phyloP scores from a whole-genome alignment of 2,797 vertebrate genomes.

The Anabacerthia variegaticeps region DNA sequence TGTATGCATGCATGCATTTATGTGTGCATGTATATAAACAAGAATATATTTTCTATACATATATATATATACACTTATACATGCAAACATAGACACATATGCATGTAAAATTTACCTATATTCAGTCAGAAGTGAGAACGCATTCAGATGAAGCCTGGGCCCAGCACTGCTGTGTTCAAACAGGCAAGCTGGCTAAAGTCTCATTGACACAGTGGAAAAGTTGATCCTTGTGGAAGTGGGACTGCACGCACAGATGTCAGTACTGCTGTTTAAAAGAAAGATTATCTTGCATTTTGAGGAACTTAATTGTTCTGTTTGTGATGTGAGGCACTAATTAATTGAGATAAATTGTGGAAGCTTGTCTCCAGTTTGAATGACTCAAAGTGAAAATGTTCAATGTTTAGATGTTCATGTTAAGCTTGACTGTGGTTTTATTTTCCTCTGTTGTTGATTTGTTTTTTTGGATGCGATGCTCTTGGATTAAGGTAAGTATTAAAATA shows the following conservation, averaged over 20 bases:
- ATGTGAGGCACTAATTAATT: neutral
- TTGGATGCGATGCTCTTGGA: neutral
- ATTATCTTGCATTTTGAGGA: neutral
- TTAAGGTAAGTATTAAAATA: slow-evolving; percentile 14
- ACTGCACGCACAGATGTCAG: neutral
- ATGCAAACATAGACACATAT: neutral
- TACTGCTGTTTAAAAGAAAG: neutral
- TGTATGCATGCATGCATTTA: neutral
- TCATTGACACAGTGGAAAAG: neutral
- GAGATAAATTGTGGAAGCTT: neutral
- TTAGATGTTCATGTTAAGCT: neutral
- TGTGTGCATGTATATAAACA: neutral
- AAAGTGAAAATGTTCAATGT: accelerated
- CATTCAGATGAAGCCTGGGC: neutral
- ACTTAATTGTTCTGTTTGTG: neutral
- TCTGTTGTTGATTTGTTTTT: neutral
- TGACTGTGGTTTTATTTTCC: neutral
- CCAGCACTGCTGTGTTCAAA: neutral
- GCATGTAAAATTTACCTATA: neutral
- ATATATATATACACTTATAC: neutral
- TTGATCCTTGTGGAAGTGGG: neutral
- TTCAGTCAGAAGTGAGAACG: neutral
- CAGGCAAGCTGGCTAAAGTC: neutral
- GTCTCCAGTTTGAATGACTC: neutral
- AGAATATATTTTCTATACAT: neutral